Conservation (phyloP, 1,140 invertebrate genomes). For the Panulirus ornatus region DNA sequence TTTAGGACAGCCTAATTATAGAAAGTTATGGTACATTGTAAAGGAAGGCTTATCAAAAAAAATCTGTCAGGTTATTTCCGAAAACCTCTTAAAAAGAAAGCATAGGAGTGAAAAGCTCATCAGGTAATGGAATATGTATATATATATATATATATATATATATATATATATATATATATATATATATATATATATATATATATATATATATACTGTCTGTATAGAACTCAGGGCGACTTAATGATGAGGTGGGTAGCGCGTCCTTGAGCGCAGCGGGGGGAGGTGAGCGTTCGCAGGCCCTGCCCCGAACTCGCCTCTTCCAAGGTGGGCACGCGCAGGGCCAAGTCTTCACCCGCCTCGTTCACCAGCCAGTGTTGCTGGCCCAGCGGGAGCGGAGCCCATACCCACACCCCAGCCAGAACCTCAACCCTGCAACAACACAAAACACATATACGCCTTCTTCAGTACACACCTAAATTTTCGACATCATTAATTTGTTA, state of each 20-base stretch:
- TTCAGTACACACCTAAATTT: neutral
- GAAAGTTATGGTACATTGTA: neutral
- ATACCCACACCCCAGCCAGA: conserved; percentile 34
- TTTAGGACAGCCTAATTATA: no score
- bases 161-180: neutral
- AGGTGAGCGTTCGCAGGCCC: neutral
- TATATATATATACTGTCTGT: no score
- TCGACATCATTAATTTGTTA: neutral
- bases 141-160: neutral
- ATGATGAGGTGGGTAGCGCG: conserved; percentile 5
- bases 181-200: no score
- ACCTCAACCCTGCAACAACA: conserved; percentile 39
- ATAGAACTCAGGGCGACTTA: neutral
- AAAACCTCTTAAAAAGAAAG: neutral
- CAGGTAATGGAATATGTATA: no score
- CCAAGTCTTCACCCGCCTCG: neutral
- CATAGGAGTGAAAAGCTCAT: neutral
- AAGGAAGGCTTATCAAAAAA: neutral
- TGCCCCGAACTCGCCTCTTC: neutral
- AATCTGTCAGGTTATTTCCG: neutral
- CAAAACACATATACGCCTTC: neutral
- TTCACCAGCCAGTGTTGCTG: no score
- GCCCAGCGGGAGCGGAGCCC: neutral
- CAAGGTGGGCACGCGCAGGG: neutral
- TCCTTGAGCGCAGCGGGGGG: conserved; percentile 25